Evolutionary conservation across 1,140 invertebrate genomes (phyloP).

Genomic region (Saccostrea cuccullata): DNA sequence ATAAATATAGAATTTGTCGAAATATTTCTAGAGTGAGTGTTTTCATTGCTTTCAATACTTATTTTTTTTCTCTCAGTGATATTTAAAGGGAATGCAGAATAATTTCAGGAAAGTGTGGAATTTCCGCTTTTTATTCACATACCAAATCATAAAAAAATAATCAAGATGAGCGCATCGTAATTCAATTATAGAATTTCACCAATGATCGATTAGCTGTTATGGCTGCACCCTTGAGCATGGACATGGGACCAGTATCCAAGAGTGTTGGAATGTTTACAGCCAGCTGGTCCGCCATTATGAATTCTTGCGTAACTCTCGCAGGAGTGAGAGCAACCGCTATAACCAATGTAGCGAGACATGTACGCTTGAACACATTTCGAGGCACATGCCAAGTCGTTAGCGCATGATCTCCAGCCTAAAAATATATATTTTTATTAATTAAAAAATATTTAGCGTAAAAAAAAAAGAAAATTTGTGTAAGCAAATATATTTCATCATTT

Average conservation of each 20-base stretch:
- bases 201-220: neutral
- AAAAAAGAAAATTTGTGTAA: too few species aligned
- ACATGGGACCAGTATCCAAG: slow-evolving; percentile 49
- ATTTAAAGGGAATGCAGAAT: too few species aligned
- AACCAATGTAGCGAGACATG: slow-evolving; percentile 63
- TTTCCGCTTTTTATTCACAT: too few species aligned
- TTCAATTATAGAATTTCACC: neutral
- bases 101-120: too few species aligned
- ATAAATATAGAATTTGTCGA: too few species aligned
- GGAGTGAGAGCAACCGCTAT: slow-evolving; percentile 56
- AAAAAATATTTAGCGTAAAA: neutral
- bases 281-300: slow-evolving; percentile 78
- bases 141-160: too few species aligned
- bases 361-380: slow-evolving; percentile 70
- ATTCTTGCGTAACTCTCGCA: slow-evolving; percentile 76
- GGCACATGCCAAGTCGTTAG: slow-evolving; percentile 70
- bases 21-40: too few species aligned
- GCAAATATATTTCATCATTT: too few species aligned
- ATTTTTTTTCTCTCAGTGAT: too few species aligned
- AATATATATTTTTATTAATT: neutral
- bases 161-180: too few species aligned
- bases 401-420: slow-evolving; percentile 68
- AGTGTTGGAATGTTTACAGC: slow-evolving; percentile 66
- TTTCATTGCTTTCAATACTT: too few species aligned
- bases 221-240: neutral